Conservation (phyloP, 1,140 invertebrate genomes). For the Cyrtorhinus lividipennis region DNA sequence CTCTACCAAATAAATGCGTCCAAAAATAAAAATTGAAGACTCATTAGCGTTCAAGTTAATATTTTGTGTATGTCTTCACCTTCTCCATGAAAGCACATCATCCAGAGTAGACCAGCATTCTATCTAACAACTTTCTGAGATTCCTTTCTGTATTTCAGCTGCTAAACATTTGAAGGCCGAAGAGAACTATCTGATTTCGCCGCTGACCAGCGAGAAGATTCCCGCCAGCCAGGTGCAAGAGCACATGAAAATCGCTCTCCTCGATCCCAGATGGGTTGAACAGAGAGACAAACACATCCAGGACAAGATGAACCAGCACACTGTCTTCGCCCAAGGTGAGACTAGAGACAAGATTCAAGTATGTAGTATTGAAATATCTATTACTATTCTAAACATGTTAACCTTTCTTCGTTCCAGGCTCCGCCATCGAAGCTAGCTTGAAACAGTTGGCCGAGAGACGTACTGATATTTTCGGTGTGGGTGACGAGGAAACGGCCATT, state of each 20-base stretch:
- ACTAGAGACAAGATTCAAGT: too few relatives aligned
- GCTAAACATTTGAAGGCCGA: slow-evolving; percentile 25
- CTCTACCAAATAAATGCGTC: too few relatives aligned
- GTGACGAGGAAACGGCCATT: slow-evolving; percentile 95
- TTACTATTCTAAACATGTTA: slow-evolving; percentile 8
- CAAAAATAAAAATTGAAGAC: too few relatives aligned
- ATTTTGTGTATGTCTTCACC: too few relatives aligned
- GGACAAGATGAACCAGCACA: slow-evolving; percentile 72
- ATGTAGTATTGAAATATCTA: background rate
- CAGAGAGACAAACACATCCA: slow-evolving; percentile 76
- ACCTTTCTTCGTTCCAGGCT: slow-evolving; percentile 33
- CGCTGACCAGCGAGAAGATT: slow-evolving; percentile 94
- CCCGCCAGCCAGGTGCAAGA: slow-evolving; percentile 93
- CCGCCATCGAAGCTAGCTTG: slow-evolving; percentile 87
- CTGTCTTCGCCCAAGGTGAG: slow-evolving; percentile 63
- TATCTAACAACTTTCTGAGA: slow-evolving; percentile 6
- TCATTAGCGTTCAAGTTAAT: too few relatives aligned
- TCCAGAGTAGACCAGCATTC: too few relatives aligned
- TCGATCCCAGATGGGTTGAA: slow-evolving; percentile 97
- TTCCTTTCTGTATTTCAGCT: slow-evolving; percentile 1
- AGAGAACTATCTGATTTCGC: slow-evolving; percentile 92
- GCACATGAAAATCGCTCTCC: slow-evolving; percentile 90
- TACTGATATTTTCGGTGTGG: slow-evolving; percentile 99
- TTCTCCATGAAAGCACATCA: too few relatives aligned
- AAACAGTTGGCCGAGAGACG: slow-evolving; percentile 93